These are phyloP conservation scores for Ridgeia piscesae DNA, from an alignment of 1,140 invertebrate species.

Conservation along the genomic window DNA sequence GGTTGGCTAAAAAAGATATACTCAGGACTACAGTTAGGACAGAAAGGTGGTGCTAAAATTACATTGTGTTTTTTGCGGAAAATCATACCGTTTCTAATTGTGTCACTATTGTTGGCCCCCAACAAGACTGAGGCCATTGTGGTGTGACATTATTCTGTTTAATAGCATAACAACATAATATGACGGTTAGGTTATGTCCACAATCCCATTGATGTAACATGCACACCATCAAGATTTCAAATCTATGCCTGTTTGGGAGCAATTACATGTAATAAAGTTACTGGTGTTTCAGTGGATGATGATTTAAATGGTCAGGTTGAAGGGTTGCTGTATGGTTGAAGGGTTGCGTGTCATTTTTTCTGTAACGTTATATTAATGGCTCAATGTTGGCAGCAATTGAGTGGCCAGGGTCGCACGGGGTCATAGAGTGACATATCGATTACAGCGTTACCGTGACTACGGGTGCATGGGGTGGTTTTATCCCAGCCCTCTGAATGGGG, in stretches of 20 bases:
- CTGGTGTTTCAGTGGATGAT: background rate
- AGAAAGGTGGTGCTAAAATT: background rate
- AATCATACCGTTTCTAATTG: too few species aligned
- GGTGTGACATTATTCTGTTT: background rate
- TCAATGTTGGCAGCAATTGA: background rate
- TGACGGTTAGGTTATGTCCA: background rate
- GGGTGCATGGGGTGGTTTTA: background rate
- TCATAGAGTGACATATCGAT: background rate
- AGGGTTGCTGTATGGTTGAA: background rate
- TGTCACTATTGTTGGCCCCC: background rate
- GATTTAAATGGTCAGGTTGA: background rate
- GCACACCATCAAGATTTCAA: background rate
- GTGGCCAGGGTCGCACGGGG: background rate
- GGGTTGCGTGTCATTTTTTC: background rate
- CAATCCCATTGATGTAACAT: background rate
- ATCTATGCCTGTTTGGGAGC: background rate
- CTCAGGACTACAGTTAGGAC: background rate
- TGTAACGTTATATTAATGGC: background rate
- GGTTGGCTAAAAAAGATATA: background rate
- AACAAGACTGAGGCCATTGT: background rate
- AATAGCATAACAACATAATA: background rate
- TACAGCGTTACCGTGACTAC: background rate
- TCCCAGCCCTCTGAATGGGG: background rate
- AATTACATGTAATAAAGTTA: background rate
- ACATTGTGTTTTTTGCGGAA: background rate